A percentile compares a stretch with the other conserved stretches of the same genome.
Evolutionary conservation across 2,888 invertebrate genomes (phyloP).

Genomic region (Tuta absoluta): DNA sequence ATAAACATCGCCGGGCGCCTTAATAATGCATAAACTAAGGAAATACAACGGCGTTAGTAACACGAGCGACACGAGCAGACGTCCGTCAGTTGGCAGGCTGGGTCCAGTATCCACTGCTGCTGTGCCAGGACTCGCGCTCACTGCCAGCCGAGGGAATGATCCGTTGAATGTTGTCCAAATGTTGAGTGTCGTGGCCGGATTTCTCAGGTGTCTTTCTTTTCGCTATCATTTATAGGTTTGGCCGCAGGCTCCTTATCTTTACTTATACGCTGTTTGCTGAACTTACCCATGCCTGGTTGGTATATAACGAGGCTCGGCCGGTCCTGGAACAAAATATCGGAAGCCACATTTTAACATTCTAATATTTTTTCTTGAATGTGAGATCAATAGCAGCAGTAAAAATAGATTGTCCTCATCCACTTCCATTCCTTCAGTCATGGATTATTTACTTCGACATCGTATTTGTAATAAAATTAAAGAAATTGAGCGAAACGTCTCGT

Average conservation of each 20-base stretch:
- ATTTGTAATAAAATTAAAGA: no score
- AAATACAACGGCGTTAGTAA: slow-evolving; percentile 62
- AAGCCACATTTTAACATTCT: not conserved
- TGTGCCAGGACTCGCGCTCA: slow-evolving; percentile 59
- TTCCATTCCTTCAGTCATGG: no score
- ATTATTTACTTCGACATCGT: no score
- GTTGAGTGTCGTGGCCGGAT: slow-evolving; percentile 53
- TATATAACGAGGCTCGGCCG: slow-evolving; percentile 95
- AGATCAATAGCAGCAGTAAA: no score
- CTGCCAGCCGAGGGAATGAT: slow-evolving; percentile 74
- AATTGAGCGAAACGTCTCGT: no score
- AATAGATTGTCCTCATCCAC: no score
- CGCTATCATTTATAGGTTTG: slow-evolving; percentile 68
- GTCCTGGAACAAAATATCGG: slow-evolving; percentile 78
- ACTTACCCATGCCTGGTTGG: slow-evolving; percentile 93
- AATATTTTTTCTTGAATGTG: not conserved
- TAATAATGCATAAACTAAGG: slow-evolving; percentile 63
- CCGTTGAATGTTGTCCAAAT: slow-evolving; percentile 77
- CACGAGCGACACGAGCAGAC: slow-evolving; percentile 52
- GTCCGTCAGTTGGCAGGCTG: slow-evolving; percentile 66
- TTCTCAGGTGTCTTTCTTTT: slow-evolving; percentile 78
- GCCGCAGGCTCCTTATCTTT: slow-evolving; percentile 70
- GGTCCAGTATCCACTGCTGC: slow-evolving; percentile 54
- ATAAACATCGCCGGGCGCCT: slow-evolving; percentile 59
- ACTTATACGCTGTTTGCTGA: slow-evolving; percentile 84